A percentile compares a stretch with the other conserved stretches of the same genome.
These are phyloP conservation scores for Crocuta crocuta DNA, from an alignment of 2,113 vertebrate genomes.

Conservation along the genomic window DNA sequence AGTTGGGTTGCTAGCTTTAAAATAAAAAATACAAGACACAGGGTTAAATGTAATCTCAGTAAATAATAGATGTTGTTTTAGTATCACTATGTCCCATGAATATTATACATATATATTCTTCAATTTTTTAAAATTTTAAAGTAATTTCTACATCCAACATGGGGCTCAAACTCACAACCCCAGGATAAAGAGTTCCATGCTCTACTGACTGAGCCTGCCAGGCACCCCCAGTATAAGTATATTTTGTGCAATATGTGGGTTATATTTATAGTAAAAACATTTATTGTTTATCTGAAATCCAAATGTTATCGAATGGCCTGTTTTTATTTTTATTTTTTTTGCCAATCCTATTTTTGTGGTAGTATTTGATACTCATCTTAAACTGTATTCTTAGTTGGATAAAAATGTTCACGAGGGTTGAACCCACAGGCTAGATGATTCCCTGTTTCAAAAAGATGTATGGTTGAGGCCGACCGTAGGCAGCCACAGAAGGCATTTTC, in stretches of 20 bases:
- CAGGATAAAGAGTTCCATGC: background rate
- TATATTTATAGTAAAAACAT: background rate
- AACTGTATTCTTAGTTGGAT: background rate
- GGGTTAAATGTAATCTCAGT: background rate
- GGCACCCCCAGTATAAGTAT: background rate
- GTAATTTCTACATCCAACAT: background rate
- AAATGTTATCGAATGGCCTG: background rate
- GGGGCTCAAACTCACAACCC: background rate
- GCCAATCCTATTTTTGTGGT: background rate
- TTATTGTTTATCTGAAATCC: background rate
- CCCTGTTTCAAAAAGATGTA: background rate
- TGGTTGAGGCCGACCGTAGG: background rate
- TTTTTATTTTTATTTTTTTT: background rate
- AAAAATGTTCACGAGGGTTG: background rate
- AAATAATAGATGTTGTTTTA: background rate
- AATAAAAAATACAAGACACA: background rate
- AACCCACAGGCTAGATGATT: background rate
- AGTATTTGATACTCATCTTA: background rate
- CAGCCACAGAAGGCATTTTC: background rate
- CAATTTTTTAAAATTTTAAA: background rate
- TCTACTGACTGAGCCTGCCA: background rate
- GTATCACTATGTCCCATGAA: background rate
- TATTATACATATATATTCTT: background rate
- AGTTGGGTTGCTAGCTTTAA: background rate
- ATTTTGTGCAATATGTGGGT: background rate